These are phyloP conservation scores for Pseudococcus longispinus DNA, from an alignment of 2,888 invertebrate genomes.

Conservation along the genomic window DNA sequence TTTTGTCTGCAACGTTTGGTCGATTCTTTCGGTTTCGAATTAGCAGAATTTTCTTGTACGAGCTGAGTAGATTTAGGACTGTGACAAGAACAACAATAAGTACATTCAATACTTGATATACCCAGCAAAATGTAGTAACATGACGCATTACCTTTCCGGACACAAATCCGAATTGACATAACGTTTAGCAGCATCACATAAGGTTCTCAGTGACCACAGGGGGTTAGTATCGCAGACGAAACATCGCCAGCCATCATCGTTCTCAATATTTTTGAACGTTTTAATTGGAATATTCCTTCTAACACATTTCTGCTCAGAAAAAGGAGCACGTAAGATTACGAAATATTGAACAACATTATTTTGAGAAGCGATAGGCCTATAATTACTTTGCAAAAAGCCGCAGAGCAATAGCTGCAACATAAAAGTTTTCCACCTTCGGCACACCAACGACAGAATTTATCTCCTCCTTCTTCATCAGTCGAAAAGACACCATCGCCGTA, in stretches of 20 bases:
- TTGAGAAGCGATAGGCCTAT: background rate
- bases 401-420: conserved; percentile 65
- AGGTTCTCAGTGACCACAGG: conserved; percentile 42
- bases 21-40: background rate
- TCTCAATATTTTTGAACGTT: conserved; percentile 32
- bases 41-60: too few relatives aligned
- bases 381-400: conserved; percentile 64
- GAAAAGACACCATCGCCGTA: conserved; percentile 61
- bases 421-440: conserved; percentile 66
- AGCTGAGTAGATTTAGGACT: background rate
- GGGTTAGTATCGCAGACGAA: conserved; percentile 54
- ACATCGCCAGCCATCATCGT: conserved; percentile 54
- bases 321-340: background rate
- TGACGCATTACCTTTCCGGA: background rate
- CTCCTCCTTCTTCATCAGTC: conserved; percentile 64
- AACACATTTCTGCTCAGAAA: conserved; percentile 42
- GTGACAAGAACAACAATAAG: background rate
- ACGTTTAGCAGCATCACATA: conserved; percentile 37
- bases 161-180: background rate
- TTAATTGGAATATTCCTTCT: conserved; percentile 43
- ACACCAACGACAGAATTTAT: conserved; percentile 67
- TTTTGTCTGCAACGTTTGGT: background rate
- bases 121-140: too few relatives aligned
- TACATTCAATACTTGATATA: background rate
- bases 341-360: background rate